Evolutionary conservation across 2,888 invertebrate species (phyloP).

Genomic region (Drosophila picticornis): DNA sequence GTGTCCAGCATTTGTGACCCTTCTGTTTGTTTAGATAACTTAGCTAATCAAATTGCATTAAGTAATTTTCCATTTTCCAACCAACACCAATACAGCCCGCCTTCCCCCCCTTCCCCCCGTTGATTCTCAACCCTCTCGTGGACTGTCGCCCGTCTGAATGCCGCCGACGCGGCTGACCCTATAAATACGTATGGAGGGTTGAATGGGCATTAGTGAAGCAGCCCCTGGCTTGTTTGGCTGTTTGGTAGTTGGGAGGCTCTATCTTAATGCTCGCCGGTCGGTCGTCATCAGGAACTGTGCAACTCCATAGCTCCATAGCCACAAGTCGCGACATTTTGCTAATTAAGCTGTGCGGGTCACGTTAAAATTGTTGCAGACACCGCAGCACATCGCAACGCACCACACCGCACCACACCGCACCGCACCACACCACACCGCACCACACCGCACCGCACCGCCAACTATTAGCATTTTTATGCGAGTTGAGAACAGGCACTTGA

Average conservation of each 20-base stretch:
- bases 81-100: background rate
- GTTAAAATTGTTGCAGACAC: slow-evolving; percentile 51
- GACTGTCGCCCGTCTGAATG: slow-evolving; percentile 47
- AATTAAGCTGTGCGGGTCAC: slow-evolving; percentile 73
- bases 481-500: slow-evolving; percentile 43
- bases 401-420: background rate
- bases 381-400: background rate
- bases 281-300: slow-evolving; percentile 24
- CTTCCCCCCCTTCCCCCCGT: too few species aligned
- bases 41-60: slow-evolving; percentile 49
- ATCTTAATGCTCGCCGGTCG: slow-evolving; percentile 65
- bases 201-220: slow-evolving; percentile 21
- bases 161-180: slow-evolving; percentile 58
- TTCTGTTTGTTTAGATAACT: slow-evolving; percentile 21
- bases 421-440: background rate
- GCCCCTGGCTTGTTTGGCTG: slow-evolving; percentile 11
- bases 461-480: slow-evolving; percentile 72
- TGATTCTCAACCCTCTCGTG: background rate
- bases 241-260: slow-evolving; percentile 29
- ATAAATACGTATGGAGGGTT: slow-evolving; percentile 54
- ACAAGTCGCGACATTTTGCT: slow-evolving; percentile 70
- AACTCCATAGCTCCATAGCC: background rate
- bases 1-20: background rate
- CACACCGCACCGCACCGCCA: slow-evolving; percentile 7
- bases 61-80: slow-evolving; percentile 24